Base-by-base conservation (phyloP, 2,797 vertebrate genomes). In the Linurgus olivaceus region DNA sequence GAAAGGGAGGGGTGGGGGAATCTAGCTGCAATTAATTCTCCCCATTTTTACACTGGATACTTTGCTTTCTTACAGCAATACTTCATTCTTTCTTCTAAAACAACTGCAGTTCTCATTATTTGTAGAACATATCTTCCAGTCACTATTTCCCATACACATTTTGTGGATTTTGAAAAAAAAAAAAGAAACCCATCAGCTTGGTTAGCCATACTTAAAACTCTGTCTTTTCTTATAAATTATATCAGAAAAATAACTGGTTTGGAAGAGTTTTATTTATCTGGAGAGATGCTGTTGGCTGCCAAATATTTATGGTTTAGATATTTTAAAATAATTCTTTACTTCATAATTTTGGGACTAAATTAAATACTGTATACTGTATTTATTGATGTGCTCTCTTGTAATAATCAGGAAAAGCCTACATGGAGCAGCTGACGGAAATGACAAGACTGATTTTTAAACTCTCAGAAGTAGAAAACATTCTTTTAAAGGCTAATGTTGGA, bases 391-490 rank as follows among this genome's bases (percentile, higher is more conserved):
- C 74, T 90, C 5, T 96, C 38, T 97, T 95, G 63, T 97, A 91
- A 94, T 29, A 78, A 96, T 72, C 97, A 99, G 99, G 97, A 50
- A 98, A 97, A 81, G 97, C 97, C 55, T 97, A 98, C 78, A 97
- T 98, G 95, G 98, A 99, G 63, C 99, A 99, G 96, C 96, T 99
- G 97, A 94, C 95, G 59, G 99, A 99, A 96, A 97, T 99, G 97
- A 99, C 99, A 90, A 98, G 99, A 72, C 97, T 99, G 90, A 97
- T 99, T 75, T 98, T 99, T 95, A 98, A 98, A 95, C 98, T 99
- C 86, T 98, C 99, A 50, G 99, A 99, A 98, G 98, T 99, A 94
- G 98, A 98, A 93, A 87, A 83, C 89, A 96, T 99, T 85, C 95
- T 99, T 88, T 98, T 98, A 88, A 98, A 97, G 93, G 97, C 98